Evolutionary conservation across 2,888 invertebrate species (phyloP), one percentile per base, ranked within the genome.

Genomic region (Coronaproctus castanopsis): DNA sequence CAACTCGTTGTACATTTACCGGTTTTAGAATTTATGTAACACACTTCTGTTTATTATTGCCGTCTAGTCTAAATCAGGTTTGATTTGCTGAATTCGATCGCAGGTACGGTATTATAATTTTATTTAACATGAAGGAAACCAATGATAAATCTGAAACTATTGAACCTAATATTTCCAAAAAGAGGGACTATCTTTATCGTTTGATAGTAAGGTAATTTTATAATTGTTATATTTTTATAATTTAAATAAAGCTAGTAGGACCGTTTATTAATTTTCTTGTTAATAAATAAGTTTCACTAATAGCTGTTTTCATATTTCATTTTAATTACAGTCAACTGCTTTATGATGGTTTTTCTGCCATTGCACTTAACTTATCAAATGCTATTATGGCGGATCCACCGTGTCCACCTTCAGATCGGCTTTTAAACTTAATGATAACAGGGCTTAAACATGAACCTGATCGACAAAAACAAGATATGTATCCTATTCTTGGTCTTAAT

Each of bases 301-400:
- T n/a, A n/a, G n/a, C n/a, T n/a, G n/a, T n/a, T n/a, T n/a, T n/a
- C n/a, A n/a, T n/a, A n/a, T n/a, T n/a, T n/a, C n/a, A n/a, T 52
- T 57, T 24, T 54, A 66, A 64, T 75, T 78, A 48, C 71, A 98
- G 98, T 68, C 98, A 98, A 72, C 75, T 99, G 57, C 91, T 88
- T 72, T 97, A 98, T 70, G 98, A 98, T 80, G 97, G 97, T 0
- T 85, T 92, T 71, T 91, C 93, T 70, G 82, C 83, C n/a, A 76
- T 96, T 56, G 97, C 95, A 0, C 82, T 89, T 1, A 85, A 82
- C 56, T 72, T 98, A 60, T 83, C 91, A 0, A 80, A 83, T 57
- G 76, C 85, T 36, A 86, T 91, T 0, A 87, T 92, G 68, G 87
- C 92, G 0, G 90, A 93, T 66, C 91, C 92, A 24, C 85, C 90